Evolutionary conservation across 2,797 vertebrate species (phyloP).

Genomic region (Micromesistius poutassou): DNA sequence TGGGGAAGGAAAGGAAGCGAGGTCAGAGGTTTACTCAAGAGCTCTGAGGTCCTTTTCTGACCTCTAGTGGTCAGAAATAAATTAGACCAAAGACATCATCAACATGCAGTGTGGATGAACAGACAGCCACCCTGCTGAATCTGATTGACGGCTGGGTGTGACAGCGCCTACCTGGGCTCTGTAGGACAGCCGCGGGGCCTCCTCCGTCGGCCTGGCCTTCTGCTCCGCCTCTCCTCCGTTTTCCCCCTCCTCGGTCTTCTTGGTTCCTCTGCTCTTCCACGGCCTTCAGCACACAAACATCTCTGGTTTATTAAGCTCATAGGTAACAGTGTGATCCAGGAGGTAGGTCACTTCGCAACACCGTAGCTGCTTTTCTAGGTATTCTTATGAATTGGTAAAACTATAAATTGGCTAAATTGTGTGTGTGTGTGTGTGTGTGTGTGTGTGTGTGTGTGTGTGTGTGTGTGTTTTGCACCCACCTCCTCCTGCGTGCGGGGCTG

Average conservation of each 20-base stretch:
- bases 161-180: not conserved
- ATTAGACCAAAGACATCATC: not conserved
- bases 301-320: not conserved
- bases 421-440: constrained; percentile 4
- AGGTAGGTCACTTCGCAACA: not conserved
- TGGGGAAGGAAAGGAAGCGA: not conserved
- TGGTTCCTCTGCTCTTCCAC: constrained; percentile 73
- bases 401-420: not conserved
- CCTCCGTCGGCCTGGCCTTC: constrained; percentile 67
- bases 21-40: not conserved
- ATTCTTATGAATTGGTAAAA: not conserved
- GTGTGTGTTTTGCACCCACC: constrained; percentile 66
- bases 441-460: constrained; percentile 15
- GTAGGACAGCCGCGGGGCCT: constrained; percentile 57
- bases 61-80: constrained; percentile 1
- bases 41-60: not conserved
- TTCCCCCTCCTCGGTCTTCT: constrained; percentile 76
- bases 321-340: not conserved
- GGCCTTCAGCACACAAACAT: constrained; percentile 62
- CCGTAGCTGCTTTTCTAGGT: not conserved
- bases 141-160: not conserved
- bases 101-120: not conserved
- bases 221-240: constrained; percentile 50
- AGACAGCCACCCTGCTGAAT: not conserved
- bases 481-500: constrained; percentile 81